A percentile compares a stretch with the other conserved stretches of the same genome.
phyloP scores from a whole-genome alignment of 2,888 invertebrate genomes.

The Tricholauxania praeusta region DNA sequence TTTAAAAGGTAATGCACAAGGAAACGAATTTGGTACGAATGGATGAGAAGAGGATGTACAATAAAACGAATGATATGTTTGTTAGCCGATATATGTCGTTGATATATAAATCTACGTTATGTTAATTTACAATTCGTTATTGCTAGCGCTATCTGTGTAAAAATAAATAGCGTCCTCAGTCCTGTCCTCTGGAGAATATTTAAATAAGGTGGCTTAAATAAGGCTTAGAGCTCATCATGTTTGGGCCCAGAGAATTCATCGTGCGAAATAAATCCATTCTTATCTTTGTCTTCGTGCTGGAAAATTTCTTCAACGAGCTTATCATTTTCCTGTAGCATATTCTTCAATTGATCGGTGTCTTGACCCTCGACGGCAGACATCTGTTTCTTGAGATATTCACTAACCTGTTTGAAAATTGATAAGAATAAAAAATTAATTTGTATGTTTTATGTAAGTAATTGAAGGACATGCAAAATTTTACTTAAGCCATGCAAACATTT shows the following conservation, averaged over 20 bases:
- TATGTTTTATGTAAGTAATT: too few relatives aligned
- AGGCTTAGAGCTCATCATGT: slow-evolving; percentile 90
- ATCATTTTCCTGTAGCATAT: slow-evolving; percentile 89
- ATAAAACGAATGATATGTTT: neutral
- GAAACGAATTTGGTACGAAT: neutral
- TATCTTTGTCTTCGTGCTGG: slow-evolving; percentile 96
- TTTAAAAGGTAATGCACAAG: too few relatives aligned
- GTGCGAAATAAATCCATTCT: slow-evolving; percentile 95
- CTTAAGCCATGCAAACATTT: too few relatives aligned
- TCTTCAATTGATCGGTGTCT: slow-evolving; percentile 82
- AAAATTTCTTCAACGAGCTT: slow-evolving; percentile 96
- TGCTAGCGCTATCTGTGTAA: slow-evolving; percentile 24
- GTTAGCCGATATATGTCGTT: neutral
- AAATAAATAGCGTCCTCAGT: slow-evolving; percentile 29
- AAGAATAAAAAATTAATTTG: slow-evolving; percentile 24
- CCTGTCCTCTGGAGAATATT: slow-evolving; percentile 23
- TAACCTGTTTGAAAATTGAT: slow-evolving; percentile 74
- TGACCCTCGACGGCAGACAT: slow-evolving; percentile 86
- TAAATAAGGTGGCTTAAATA: neutral
- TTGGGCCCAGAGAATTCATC: slow-evolving; percentile 97
- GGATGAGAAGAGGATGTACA: neutral
- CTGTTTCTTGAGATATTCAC: slow-evolving; percentile 92
- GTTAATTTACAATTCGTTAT: slow-evolving; percentile 27
- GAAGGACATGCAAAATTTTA: too few relatives aligned
- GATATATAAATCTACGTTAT: neutral